Evolutionary conservation across 23 tunicate genomes (phyloP).

Genomic region (Phallusia fumigata): DNA sequence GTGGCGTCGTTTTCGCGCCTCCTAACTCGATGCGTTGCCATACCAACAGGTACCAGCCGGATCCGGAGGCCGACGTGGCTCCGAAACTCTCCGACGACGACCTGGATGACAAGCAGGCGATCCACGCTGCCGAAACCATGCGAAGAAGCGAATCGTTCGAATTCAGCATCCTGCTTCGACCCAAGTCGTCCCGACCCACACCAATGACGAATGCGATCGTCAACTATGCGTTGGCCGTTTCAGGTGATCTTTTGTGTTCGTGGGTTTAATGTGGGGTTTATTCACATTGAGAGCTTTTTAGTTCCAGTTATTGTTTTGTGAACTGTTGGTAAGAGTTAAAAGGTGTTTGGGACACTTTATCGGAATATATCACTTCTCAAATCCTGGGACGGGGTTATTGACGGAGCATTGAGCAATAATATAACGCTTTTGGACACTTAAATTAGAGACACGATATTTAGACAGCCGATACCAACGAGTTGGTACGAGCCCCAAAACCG

Average conservation of each 20-base stretch:
- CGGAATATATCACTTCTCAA: too few relatives aligned
- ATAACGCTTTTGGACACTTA: too few relatives aligned
- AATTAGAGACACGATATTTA: too few relatives aligned
- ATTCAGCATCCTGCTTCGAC: constrained; percentile 30
- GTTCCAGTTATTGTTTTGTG: too few relatives aligned
- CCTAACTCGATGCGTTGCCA: background rate
- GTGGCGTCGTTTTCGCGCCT: background rate
- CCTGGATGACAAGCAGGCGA: background rate
- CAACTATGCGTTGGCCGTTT: constrained; percentile 36
- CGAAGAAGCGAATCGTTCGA: constrained; percentile 32
- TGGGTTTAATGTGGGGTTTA: background rate
- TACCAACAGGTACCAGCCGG: constrained; percentile 66
- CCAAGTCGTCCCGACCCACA: constrained; percentile 44
- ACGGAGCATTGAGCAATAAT: too few relatives aligned
- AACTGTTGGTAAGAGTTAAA: too few relatives aligned
- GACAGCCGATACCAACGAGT: too few relatives aligned
- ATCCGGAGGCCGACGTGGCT: constrained; percentile 38
- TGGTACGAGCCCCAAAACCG: too few relatives aligned
- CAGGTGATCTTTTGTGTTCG: constrained; percentile 24
- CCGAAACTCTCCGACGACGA: constrained; percentile 17
- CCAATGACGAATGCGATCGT: constrained; percentile 39
- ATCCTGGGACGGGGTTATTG: too few relatives aligned
- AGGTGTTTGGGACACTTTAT: too few relatives aligned
- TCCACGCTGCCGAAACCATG: constrained; percentile 8
- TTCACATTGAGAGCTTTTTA: too few relatives aligned